Base-by-base conservation (phyloP, 2,113 vertebrate genomes). In the Thomomys bottae region DNA sequence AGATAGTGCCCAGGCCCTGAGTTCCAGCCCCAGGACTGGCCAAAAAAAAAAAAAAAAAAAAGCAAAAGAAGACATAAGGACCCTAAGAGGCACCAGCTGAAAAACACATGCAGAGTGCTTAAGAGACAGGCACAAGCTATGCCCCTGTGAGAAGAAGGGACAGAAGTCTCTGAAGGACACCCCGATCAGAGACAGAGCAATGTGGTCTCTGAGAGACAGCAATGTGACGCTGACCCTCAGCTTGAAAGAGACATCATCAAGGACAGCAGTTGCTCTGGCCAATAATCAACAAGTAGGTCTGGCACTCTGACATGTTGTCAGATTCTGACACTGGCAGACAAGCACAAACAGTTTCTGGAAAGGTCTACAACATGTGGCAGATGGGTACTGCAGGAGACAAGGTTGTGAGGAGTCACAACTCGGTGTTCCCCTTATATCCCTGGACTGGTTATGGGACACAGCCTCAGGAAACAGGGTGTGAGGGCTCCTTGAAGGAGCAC, bases 211-310 rank as follows among this genome's bases (percentile, higher is more conserved):
- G 75, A 76, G 61, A 38, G n/a, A 8, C 0, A 18, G 54, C 0
- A 1, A 17, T 4, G 14, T 26, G 61, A 63, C 3, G 0, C 30
- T 10, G 45, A 36, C 59, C 68, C 81, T 83, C 45, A 21, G 57
- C 40, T n/a, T 40, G 71, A 91, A 93, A 92, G 85, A 70, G 90
- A 83, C 32, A 72, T 32, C 26, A 11, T 82, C 23, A 70, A 92
- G 91, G 77, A 76, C 79, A 76, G 34, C 26, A n/a, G 66, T 30
- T 54, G 38, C 1, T 8, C 38, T 66, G 36, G 49, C 38, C 61
- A 36, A 24, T 30, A 38, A n/a, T 17, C 34, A 80, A 79, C 79
- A 80, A 85, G 42, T 34, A 21, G 67, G 36, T 26, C 57, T 32
- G 73, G 17, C n/a, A 26, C 73, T 63, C 42, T 8, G 61, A 79